Base-by-base conservation (phyloP, 2,888 invertebrate species). In the Camptogramma bilineatum region DNA sequence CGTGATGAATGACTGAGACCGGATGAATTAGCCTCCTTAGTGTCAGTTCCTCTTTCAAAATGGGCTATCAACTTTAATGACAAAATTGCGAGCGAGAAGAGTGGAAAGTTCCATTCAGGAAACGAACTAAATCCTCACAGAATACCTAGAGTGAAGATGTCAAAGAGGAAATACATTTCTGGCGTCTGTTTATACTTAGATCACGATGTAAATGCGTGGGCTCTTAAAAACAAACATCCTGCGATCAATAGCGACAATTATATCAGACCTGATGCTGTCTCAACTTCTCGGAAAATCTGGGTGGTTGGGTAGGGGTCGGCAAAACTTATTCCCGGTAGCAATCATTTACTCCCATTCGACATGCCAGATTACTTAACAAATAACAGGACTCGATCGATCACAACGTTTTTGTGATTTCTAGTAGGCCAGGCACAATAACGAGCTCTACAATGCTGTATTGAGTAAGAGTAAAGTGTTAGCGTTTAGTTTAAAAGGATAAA, bases 21-120 rank as follows among this genome's bases (percentile, higher is more conserved):
- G 61, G 65, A 65, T 52, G 54, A 66, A 66, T 66, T 55, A 62
- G 46, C 47, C 54, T 28, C 28, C 31, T 54, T 18, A 58, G 58
- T 48, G 53, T 51, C 53, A 65, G 52, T 52, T 64, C 56, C 64
- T 56, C 13, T 24, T 64, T 55, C 47, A 53, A 48, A 46, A 17
- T 19, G 19, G 39, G 13, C 31, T 46, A 28, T 55, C 47, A 39
- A 48, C 52, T 19, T 52, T 31, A 56, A 62, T 62, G 39, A 47
- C 34, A 17, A 62, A 55, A 52, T 62, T 55, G 46, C 21, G 21
- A 44, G 24, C 18, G 34, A 18, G 48, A 39, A 10, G 4, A 24
- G 16, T n/a, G 28, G 16, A n/a, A 16, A 28, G 13, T 16, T 17
- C 31, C 51, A 31, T 1, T 51, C 16, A 31, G 0, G 31, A 39